Evolutionary conservation across 2,888 invertebrate genomes (phyloP).

Genomic region (Tricholauxania praeusta): DNA sequence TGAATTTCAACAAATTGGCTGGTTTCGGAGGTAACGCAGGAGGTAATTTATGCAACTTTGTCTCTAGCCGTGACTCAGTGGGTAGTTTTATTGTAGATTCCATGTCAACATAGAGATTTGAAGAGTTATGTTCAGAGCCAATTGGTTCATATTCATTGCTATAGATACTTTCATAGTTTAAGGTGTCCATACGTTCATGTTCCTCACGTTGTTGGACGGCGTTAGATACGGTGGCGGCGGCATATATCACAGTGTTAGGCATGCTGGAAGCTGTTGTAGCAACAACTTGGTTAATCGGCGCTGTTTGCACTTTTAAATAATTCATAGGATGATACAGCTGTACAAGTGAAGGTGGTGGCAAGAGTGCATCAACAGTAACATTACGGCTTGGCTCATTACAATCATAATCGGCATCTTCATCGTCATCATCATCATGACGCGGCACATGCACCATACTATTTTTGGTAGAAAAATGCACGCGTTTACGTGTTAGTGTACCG

Average conservation of each 20-base stretch:
- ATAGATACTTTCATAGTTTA: slow-evolving; percentile 75
- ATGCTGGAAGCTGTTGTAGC: slow-evolving; percentile 18
- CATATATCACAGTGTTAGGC: slow-evolving; percentile 36
- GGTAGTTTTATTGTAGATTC: slow-evolving; percentile 68
- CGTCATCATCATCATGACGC: slow-evolving; percentile 58
- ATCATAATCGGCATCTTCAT: slow-evolving; percentile 43
- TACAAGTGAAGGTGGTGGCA: not conserved
- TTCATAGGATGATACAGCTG: slow-evolving; percentile 52
- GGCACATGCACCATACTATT: slow-evolving; percentile 72
- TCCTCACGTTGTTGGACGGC: slow-evolving; percentile 40
- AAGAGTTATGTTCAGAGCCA: slow-evolving; percentile 65
- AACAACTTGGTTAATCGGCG: not conserved
- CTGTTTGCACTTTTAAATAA: slow-evolving; percentile 19
- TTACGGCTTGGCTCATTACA: slow-evolving; percentile 40
- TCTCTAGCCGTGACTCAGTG: slow-evolving; percentile 42
- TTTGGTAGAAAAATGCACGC: slow-evolving; percentile 75
- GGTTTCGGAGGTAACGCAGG: slow-evolving; percentile 85
- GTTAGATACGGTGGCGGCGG: slow-evolving; percentile 14
- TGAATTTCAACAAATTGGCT: slow-evolving; percentile 77
- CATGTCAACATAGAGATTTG: slow-evolving; percentile 76
- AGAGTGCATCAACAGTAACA: slow-evolving; percentile 43
- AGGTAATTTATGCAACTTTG: slow-evolving; percentile 67
- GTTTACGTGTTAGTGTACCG: slow-evolving; percentile 66
- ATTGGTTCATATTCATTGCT: slow-evolving; percentile 83
- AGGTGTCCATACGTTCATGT: slow-evolving; percentile 66